Conservation (phyloP, 2,113 vertebrate species). For the Leucopsar rothschildi region DNA sequence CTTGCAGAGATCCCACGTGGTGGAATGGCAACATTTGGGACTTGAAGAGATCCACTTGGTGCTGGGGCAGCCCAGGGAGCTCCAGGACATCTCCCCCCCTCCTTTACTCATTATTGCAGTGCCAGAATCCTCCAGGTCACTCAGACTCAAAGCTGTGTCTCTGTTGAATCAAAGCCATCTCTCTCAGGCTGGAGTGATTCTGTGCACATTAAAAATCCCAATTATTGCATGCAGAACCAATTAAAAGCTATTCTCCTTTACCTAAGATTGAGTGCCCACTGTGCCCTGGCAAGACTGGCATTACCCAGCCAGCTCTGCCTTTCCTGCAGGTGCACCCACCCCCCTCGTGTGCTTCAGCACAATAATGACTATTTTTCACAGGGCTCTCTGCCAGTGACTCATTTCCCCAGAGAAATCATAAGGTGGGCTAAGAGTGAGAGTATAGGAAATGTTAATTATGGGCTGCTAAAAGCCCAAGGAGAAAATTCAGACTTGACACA, state of each 20-base stretch:
- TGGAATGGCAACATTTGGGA: too few species aligned
- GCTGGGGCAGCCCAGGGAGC: neutral
- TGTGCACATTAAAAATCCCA: neutral
- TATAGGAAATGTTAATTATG: neutral
- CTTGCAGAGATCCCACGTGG: neutral
- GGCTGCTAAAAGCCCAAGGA: neutral
- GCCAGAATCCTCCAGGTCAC: neutral
- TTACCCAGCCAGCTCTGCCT: neutral
- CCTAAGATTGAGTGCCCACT: neutral
- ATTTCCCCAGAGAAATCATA: neutral
- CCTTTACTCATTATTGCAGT: neutral
- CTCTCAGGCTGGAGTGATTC: neutral
- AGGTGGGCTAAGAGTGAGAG: neutral
- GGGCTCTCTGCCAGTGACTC: neutral
- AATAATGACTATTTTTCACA: neutral
- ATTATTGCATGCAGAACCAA: neutral
- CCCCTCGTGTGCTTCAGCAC: neutral
- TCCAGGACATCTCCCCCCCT: neutral
- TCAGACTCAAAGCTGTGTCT: neutral
- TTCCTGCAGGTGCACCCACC: neutral
- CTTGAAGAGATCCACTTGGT: neutral
- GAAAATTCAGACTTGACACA: neutral
- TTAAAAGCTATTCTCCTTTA: neutral
- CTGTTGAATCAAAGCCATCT: neutral
- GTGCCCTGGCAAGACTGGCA: neutral